phyloP scores from a whole-genome alignment of 2,888 invertebrate genomes.

The Trissolcus brochymenae region DNA sequence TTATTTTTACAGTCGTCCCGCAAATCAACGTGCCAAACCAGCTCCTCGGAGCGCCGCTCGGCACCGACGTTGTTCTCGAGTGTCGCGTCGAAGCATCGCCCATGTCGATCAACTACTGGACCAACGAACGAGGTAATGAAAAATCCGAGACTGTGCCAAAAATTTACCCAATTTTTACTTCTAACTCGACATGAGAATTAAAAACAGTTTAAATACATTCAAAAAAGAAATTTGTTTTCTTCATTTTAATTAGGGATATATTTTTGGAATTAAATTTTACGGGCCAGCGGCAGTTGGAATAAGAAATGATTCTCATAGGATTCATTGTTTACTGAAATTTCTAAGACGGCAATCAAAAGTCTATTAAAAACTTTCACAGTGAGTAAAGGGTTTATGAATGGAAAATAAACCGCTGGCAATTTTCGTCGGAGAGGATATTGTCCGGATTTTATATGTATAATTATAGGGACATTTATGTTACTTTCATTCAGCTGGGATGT shows the following conservation, averaged over 20 bases:
- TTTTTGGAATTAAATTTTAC: background rate
- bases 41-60: slow-evolving; percentile 91
- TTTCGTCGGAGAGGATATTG: slow-evolving; percentile 5
- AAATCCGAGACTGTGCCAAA: too few species aligned
- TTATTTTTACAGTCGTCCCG: slow-evolving; percentile 85
- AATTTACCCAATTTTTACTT: background rate
- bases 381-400: too few species aligned
- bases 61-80: slow-evolving; percentile 90
- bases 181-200: too few species aligned
- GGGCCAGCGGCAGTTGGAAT: background rate
- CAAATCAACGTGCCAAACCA: slow-evolving; percentile 95
- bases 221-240: too few species aligned
- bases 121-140: slow-evolving; percentile 85
- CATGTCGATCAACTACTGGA: slow-evolving; percentile 94
- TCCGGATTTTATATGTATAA: slow-evolving; percentile 35
- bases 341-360: too few species aligned
- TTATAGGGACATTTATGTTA: slow-evolving; percentile 41
- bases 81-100: slow-evolving; percentile 94
- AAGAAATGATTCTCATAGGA: background rate
- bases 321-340: too few species aligned
- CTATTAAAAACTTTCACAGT: too few species aligned
- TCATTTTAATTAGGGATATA: too few species aligned
- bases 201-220: too few species aligned
- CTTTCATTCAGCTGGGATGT: slow-evolving; percentile 23
- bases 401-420: background rate